A percentile compares a stretch with the other conserved stretches of the same genome.
phyloP scores from a whole-genome alignment of 2,113 vertebrate species.

The Alethe diademata region DNA sequence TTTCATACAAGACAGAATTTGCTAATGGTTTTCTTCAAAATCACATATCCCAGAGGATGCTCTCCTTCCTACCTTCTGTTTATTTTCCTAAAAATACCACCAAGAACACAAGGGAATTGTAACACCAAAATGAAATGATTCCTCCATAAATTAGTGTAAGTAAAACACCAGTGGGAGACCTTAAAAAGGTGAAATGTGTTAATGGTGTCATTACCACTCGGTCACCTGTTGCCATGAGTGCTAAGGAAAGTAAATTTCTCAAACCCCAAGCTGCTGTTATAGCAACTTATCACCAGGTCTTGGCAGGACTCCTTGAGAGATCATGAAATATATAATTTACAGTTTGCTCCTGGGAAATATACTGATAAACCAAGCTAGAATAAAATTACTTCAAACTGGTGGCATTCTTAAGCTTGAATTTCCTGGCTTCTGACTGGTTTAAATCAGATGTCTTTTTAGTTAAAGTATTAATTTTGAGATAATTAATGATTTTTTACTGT shows the following conservation, averaged over 20 bases:
- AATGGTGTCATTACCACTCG: slow-evolving; percentile 55
- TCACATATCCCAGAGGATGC: background rate
- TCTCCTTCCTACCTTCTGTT: background rate
- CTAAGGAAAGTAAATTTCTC: background rate
- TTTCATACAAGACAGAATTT: background rate
- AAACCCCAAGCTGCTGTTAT: background rate
- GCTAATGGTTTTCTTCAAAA: background rate
- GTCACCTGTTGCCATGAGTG: slow-evolving; percentile 32
- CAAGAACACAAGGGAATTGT: slow-evolving; percentile 3
- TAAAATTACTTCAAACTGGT: background rate
- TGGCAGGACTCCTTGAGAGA: background rate
- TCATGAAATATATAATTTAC: background rate
- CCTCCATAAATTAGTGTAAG: slow-evolving; percentile 23
- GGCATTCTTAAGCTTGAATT: background rate
- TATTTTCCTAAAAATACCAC: slow-evolving; percentile 21
- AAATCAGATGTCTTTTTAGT: background rate
- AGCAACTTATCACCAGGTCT: slow-evolving; percentile 28
- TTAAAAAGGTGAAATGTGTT: slow-evolving; percentile 60
- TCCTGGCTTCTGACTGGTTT: background rate
- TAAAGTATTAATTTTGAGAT: background rate
- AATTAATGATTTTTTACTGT: background rate
- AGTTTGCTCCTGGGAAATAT: background rate
- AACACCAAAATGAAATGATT: slow-evolving; percentile 34
- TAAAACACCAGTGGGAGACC: slow-evolving; percentile 11
- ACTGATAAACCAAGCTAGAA: background rate